Evolutionary conservation across 2,888 invertebrate genomes (phyloP).

Genomic region (Sphecodes monilicornis): DNA sequence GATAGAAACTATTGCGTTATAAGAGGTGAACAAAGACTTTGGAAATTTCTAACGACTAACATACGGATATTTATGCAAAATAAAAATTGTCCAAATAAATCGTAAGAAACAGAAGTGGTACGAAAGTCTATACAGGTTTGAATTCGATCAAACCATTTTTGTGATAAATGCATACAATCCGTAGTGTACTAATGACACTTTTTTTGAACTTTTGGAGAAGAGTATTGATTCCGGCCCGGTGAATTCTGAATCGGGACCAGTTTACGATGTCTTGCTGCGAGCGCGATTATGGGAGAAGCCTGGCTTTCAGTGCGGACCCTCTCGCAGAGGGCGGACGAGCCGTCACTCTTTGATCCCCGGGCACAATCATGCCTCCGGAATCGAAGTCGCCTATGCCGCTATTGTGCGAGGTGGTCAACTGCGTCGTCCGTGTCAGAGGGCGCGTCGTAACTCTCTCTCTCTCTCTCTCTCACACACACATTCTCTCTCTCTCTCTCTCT

Average conservation of each 20-base stretch:
- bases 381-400: slow-evolving; percentile 56
- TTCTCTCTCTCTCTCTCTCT: neutral
- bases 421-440: slow-evolving; percentile 36
- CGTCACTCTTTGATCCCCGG: slow-evolving; percentile 58
- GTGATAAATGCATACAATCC: neutral
- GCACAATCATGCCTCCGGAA: slow-evolving; percentile 61
- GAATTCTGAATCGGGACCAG: neutral
- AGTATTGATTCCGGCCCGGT: neutral
- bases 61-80: too few relatives aligned
- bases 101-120: too few relatives aligned
- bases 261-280: neutral
- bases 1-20: too few relatives aligned
- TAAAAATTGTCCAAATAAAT: too few relatives aligned
- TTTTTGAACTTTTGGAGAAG: neutral
- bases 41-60: too few relatives aligned
- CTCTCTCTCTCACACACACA: neutral
- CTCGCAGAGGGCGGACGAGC: slow-evolving; percentile 47
- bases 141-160: neutral
- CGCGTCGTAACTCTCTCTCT: neutral
- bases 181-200: neutral
- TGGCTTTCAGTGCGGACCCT: neutral
- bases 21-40: too few relatives aligned
- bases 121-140: too few relatives aligned
- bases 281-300: neutral
- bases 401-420: slow-evolving; percentile 67